Percentiles rank a stretch among this genome's conserved stretches.
These are phyloP conservation scores for Helostoma temminkii DNA, from an alignment of 2,797 vertebrate genomes.

Conservation along the genomic window DNA sequence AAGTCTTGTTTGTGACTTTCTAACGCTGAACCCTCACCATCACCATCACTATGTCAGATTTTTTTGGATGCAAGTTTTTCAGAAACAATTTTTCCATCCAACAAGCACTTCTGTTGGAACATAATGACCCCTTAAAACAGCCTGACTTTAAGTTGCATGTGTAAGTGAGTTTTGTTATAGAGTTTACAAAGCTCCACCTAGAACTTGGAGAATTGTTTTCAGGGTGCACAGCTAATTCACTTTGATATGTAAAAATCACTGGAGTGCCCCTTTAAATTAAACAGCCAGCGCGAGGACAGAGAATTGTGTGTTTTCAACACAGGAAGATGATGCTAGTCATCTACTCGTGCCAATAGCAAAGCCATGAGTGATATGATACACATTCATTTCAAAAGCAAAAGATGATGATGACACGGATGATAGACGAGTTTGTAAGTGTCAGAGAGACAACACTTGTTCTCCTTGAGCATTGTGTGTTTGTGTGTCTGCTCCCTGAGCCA, in stretches of 20 bases:
- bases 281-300: slow-evolving; percentile 2
- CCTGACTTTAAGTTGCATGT: background rate
- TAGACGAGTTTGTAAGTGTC: slow-evolving; percentile 53
- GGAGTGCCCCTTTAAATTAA: slow-evolving; percentile 16
- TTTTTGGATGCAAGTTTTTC: background rate
- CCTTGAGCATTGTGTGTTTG: slow-evolving; percentile 70
- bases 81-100: background rate
- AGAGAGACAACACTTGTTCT: slow-evolving; percentile 51
- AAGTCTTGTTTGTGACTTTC: too few relatives aligned
- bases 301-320: slow-evolving; percentile 45
- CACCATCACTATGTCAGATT: too few relatives aligned
- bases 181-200: background rate
- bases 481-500: slow-evolving; percentile 73
- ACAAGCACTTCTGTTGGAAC: background rate
- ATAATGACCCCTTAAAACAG: background rate
- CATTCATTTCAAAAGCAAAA: slow-evolving; percentile 50
- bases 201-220: background rate
- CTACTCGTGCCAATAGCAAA: slow-evolving; percentile 19
- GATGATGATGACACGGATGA: slow-evolving; percentile 52
- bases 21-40: too few relatives aligned
- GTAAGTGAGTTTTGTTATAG: background rate
- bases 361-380: slow-evolving; percentile 46
- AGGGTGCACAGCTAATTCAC: background rate
- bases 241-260: slow-evolving; percentile 5
- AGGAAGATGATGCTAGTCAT: slow-evolving; percentile 50